A percentile compares a stretch with the other conserved stretches of the same genome.
phyloP scores from a whole-genome alignment of 2,113 vertebrate genomes.

The Uropsilus gracilis region DNA sequence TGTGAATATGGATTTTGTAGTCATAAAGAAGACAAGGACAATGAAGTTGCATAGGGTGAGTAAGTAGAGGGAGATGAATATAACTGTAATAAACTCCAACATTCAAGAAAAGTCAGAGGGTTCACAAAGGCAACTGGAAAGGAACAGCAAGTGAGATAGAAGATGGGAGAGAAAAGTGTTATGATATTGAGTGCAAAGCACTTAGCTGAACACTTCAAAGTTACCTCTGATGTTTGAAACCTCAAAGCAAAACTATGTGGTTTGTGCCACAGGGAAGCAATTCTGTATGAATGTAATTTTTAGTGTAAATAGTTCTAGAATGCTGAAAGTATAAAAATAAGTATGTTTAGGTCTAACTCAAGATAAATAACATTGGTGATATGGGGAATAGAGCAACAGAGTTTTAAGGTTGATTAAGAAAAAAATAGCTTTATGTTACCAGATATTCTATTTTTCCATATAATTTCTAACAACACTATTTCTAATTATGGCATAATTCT shows the following conservation, averaged over 20 bases:
- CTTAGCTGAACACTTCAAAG: constrained; percentile 13
- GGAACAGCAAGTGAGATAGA: not conserved
- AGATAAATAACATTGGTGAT: not conserved
- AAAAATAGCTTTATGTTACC: not conserved
- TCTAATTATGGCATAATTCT: not conserved
- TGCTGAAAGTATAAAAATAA: not conserved
- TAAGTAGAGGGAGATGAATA: not conserved
- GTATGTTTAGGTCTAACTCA: not conserved
- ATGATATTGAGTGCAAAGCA: not conserved
- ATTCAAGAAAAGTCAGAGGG: not conserved
- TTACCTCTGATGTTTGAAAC: constrained; percentile 40
- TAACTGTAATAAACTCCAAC: not conserved
- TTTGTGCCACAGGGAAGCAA: constrained; percentile 2
- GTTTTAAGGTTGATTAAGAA: not conserved
- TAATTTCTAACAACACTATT: not conserved
- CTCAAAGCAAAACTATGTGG: constrained; percentile 2
- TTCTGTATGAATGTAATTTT: not conserved
- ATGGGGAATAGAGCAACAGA: not conserved
- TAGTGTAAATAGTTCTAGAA: constrained; percentile 18
- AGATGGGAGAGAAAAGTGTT: not conserved
- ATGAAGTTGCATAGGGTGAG: not conserved
- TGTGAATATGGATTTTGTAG: not conserved
- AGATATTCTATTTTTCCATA: not conserved
- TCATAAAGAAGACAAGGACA: not conserved
- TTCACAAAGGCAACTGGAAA: not conserved